Base-by-base conservation (phyloP, 2,113 vertebrate genomes). In the Aythya baeri region DNA sequence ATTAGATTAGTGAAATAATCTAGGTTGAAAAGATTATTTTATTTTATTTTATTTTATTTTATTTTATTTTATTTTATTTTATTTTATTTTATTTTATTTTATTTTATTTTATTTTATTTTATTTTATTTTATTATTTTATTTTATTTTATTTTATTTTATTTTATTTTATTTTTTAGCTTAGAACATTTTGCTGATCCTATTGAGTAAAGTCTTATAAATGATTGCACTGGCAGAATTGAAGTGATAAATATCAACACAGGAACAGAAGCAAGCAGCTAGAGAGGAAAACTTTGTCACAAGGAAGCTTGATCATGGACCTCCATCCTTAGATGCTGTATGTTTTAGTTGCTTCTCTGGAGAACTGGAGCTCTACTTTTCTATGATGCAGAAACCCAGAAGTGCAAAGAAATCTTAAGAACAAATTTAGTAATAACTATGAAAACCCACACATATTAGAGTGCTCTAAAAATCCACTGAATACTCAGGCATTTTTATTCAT, bases 1-100 rank as follows among this genome's bases (percentile, higher is more conserved):
- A 94, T 76, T 61, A 76, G 62, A 74, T 92, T 27, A 78, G 25
- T 75, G 46, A 86, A 94, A 86, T 65, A 71, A 84, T 62, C 52
- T 75, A 62, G 12, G 32, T 61, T 75, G 49, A 87, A 89, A 93
- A 82, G 41, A 41, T 41, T 9, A 75, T 65, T 27, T 36, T 41
- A 41, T 41, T 41, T 38, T 62, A 11, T 61, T 4, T 71, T 1
- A 22, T 73, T 77, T 59, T 43, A n/a, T 71, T 71, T 58, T 7
- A 38, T 81, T 4, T 71, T 1, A 22, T 73, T 77, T 59, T 43
- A n/a, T 71, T 7, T 71, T 7, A 38, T 81, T 86, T 90, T 86
- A 34, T 34, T 34, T 34, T 34, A 34, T 34, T 34, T 34, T 34
- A 34, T 34, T 86, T 90, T 86, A 38, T 38, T 38, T 38, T 62